These are phyloP conservation scores for Ochlodes sylvanus DNA, from an alignment of 2,888 invertebrate genomes.

Conservation along the genomic window DNA sequence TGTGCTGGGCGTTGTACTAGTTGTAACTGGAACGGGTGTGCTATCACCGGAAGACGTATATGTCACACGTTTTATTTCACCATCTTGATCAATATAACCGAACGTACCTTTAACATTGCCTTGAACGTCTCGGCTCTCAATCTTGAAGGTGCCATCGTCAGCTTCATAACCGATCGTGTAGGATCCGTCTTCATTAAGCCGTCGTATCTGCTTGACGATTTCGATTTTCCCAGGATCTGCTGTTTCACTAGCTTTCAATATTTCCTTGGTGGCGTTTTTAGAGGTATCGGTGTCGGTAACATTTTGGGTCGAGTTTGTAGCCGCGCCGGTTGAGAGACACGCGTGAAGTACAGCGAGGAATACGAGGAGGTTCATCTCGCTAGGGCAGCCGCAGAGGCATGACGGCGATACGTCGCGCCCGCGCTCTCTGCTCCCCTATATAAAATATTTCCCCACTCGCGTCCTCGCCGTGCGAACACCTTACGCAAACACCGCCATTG, in stretches of 20 bases:
- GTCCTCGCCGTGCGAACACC: conserved; percentile 71
- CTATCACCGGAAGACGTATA: conserved; percentile 86
- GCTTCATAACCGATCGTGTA: conserved; percentile 94
- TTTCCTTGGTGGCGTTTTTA: conserved; percentile 79
- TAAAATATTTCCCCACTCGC: conserved; percentile 82
- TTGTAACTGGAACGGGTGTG: conserved; percentile 70
- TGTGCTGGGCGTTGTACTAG: conserved; percentile 64
- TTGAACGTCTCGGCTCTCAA: conserved; percentile 91
- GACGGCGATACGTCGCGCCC: conserved; percentile 75
- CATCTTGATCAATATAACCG: conserved; percentile 91
- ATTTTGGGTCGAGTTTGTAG: conserved; percentile 52
- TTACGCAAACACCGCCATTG: conserved; percentile 79
- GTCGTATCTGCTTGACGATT: conserved; percentile 92
- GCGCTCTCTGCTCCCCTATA: conserved; percentile 72
- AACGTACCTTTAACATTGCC: conserved; percentile 94
- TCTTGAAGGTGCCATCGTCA: conserved; percentile 94
- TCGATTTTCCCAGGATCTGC: conserved; percentile 89
- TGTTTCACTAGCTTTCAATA: conserved; percentile 86
- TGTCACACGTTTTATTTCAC: conserved; percentile 91
- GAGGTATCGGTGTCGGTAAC: conserved; percentile 51
- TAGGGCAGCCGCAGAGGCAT: conserved; percentile 72
- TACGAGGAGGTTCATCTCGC: conserved; percentile 75
- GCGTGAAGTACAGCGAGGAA: conserved; percentile 67
- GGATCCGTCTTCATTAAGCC: conserved; percentile 92
- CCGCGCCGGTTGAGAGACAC: conserved; percentile 59